Conservation (phyloP, 2,113 vertebrate species). For the Pantherophis guttatus region DNA sequence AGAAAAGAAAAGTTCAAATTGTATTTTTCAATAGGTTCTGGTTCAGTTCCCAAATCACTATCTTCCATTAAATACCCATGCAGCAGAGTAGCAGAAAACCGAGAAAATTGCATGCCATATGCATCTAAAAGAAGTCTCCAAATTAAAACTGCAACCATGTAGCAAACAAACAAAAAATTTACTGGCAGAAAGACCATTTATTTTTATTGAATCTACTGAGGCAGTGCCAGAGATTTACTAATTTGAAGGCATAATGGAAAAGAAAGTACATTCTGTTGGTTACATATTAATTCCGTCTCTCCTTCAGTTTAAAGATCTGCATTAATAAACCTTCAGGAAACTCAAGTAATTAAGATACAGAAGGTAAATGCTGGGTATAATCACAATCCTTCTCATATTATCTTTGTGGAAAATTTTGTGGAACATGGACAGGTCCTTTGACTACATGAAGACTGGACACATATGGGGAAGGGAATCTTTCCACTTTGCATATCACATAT, state of each 20-base stretch:
- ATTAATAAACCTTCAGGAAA: constrained; percentile 13
- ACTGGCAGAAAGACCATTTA: constrained; percentile 18
- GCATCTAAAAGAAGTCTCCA: not conserved
- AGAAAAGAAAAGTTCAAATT: not conserved
- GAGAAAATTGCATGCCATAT: not conserved
- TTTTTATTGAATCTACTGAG: constrained; percentile 25
- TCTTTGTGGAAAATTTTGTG: not conserved
- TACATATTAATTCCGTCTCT: not conserved
- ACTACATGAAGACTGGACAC: not conserved
- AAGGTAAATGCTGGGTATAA: not conserved
- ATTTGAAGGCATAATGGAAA: not conserved
- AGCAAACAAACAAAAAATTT: not conserved
- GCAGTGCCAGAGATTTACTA: constrained; percentile 29
- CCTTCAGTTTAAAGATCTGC: constrained; percentile 10
- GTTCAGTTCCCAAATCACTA: not conserved
- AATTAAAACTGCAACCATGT: not conserved
- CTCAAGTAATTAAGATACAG: constrained; percentile 21
- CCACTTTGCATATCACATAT: too few relatives aligned
- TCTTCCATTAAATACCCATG: not conserved
- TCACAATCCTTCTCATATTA: not conserved
- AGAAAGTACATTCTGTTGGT: not conserved
- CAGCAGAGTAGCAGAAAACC: not conserved
- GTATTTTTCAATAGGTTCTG: not conserved
- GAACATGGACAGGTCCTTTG: not conserved
- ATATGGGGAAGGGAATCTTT: not conserved